These are phyloP conservation scores for Onychostruthus taczanowskii DNA, from an alignment of 2,113 vertebrate genomes.

Conservation along the genomic window DNA sequence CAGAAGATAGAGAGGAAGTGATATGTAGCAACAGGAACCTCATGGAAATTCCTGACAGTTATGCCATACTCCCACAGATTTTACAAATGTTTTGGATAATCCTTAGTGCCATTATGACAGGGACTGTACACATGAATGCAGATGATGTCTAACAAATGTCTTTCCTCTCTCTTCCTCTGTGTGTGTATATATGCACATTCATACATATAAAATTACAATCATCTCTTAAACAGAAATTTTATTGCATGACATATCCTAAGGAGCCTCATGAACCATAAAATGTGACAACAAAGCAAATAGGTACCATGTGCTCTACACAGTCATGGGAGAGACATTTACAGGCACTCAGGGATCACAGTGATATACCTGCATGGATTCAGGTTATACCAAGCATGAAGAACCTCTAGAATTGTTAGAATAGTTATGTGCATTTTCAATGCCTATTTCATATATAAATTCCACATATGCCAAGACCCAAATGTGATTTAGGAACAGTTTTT, in stretches of 20 bases:
- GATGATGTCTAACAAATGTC: conserved; percentile 14
- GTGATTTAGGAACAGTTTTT: neutral
- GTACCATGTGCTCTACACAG: conserved; percentile 23
- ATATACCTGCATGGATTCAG: conserved; percentile 6
- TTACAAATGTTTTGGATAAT: conserved; percentile 7
- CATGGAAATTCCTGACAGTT: conserved; percentile 25
- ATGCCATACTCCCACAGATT: conserved; percentile 25
- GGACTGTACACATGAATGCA: neutral
- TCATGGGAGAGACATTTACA: neutral
- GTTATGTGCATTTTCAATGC: neutral
- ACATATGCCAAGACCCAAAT: neutral
- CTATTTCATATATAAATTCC: neutral
- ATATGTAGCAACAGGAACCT: neutral
- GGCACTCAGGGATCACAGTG: neutral
- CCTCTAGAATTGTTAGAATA: neutral
- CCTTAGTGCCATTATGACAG: neutral
- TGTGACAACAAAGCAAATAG: conserved; percentile 46
- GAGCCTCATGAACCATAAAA: conserved; percentile 43
- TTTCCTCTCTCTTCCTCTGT: neutral
- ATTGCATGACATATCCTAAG: conserved; percentile 18
- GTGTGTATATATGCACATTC: neutral
- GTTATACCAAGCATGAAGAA: neutral
- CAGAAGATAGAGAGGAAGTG: neutral
- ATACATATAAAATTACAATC: neutral
- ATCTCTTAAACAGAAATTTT: conserved; percentile 38